Percentiles rank a stretch among this genome's conserved stretches.
Conservation (phyloP, 2,888 invertebrate species). For the Lordiphosa andalusiaca region DNA sequence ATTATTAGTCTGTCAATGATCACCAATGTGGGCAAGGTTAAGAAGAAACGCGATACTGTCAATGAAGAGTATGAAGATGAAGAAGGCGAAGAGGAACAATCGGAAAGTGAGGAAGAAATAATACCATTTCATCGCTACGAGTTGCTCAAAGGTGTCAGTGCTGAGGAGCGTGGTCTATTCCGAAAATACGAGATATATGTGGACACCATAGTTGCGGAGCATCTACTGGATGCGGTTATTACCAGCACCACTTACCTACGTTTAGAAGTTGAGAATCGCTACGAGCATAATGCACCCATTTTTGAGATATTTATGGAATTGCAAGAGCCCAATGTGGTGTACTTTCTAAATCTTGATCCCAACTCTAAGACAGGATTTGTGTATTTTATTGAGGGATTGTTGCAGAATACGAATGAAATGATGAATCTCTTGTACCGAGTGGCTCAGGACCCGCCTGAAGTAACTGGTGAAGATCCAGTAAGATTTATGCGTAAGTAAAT, state of each 20-base stretch:
- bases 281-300: constrained; percentile 82
- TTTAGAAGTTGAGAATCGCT: constrained; percentile 76
- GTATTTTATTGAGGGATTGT: constrained; percentile 84
- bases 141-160: constrained; percentile 49
- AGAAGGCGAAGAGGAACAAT: constrained; percentile 38
- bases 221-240: constrained; percentile 82
- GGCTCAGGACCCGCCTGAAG: constrained; percentile 73
- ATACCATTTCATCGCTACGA: constrained; percentile 49
- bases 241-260: constrained; percentile 74
- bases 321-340: constrained; percentile 87
- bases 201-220: constrained; percentile 83
- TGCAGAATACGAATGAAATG: constrained; percentile 90
- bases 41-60: constrained; percentile 19
- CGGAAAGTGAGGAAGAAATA: constrained; percentile 35
- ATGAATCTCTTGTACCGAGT: constrained; percentile 86
- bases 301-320: constrained; percentile 89
- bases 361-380: constrained; percentile 83
- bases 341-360: constrained; percentile 84
- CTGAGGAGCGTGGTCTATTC: constrained; percentile 63
- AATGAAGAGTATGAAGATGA: constrained; percentile 21
- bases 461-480: constrained; percentile 24
- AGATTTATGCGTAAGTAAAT: constrained; percentile 53
- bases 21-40: constrained; percentile 31
- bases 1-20: constrained; percentile 34
- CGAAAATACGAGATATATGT: constrained; percentile 84